Evolutionary conservation across 2,888 invertebrate species (phyloP), one percentile per base, ranked within the genome.

Genomic region (Thymelicus sylvestris): DNA sequence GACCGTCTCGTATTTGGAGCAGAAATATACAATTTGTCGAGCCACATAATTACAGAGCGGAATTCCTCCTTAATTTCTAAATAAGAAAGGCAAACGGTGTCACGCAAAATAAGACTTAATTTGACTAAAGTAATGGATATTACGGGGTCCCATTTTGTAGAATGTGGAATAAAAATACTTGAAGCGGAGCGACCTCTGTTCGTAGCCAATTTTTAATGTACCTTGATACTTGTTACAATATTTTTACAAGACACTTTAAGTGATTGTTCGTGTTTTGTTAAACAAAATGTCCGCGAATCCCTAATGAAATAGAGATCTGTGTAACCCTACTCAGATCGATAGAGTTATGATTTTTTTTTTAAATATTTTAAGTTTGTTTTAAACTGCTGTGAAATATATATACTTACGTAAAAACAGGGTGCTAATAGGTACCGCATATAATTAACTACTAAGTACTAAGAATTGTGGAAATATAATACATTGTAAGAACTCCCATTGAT

Each of bases 71-170:
- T 84, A 86, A 85, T 86, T 86, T 80, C 84, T 83, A 87, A 84
- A 85, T 81, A 84, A 84, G 80, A 85, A 85, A 85, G 82, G 83
- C 82, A 83, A 87, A 86, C 81, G 85, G 81, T 83, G 88, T 88
- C 89, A 89, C 89, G 90, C 85, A 85, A 86, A 89, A 88, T 86
- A 86, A 86, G 85, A 83, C 86, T 89, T 88, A 89, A 88, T 90
- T 89, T 85, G 80, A 83, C 80, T 80, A 79, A 85, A 88, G 87
- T 86, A 89, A 89, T 88, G 86, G 83, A 86, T 86, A 87, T 84
- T 80, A 76, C 78, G 78, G 79, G 76, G 80, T 78, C 79, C 79
- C 80, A 80, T 84, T 86, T 82, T 81, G 75, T 79, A 81, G 84
- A 86, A 84, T 81, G 79, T 74, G 76, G 81, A 80, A 82, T 81